Conservation (phyloP, 1,140 invertebrate genomes). For the Andrena cerasifolii region DNA sequence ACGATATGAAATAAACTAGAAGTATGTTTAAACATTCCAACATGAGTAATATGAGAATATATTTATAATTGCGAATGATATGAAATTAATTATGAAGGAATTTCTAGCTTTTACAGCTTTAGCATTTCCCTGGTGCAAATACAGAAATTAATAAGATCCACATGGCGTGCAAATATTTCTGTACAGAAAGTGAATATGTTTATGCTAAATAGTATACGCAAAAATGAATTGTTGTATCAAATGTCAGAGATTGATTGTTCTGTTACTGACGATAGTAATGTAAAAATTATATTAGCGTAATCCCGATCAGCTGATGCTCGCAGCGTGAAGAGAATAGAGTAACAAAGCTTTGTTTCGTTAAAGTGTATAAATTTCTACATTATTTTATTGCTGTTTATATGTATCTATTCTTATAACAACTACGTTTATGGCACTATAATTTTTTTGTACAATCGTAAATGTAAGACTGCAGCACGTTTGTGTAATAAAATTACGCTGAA, state of each 20-base stretch:
- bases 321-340: neutral
- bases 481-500: neutral
- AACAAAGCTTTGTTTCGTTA: neutral
- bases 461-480: slow-evolving; percentile 14
- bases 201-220: neutral
- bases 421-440: slow-evolving; percentile 1
- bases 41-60: neutral
- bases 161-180: slow-evolving; percentile 15
- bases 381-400: neutral
- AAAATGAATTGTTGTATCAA: neutral
- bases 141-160: slow-evolving; percentile 14
- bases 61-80: neutral
- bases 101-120: slow-evolving; percentile 3
- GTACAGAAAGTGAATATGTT: slow-evolving; percentile 10
- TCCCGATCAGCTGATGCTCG: no score
- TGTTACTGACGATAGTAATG: neutral
- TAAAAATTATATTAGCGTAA: neutral
- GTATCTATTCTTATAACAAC: neutral
- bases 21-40: slow-evolving; percentile 1
- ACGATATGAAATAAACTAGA: no score
- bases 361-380: neutral
- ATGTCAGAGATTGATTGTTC: neutral
- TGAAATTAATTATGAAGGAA: neutral
- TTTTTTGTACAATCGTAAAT: slow-evolving; percentile 15
- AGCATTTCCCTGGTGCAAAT: slow-evolving; percentile 20